A percentile compares a stretch with the other conserved stretches of the same genome.
phyloP scores from a whole-genome alignment of 2,888 invertebrate species.

The Drosophila aldrichi region DNA sequence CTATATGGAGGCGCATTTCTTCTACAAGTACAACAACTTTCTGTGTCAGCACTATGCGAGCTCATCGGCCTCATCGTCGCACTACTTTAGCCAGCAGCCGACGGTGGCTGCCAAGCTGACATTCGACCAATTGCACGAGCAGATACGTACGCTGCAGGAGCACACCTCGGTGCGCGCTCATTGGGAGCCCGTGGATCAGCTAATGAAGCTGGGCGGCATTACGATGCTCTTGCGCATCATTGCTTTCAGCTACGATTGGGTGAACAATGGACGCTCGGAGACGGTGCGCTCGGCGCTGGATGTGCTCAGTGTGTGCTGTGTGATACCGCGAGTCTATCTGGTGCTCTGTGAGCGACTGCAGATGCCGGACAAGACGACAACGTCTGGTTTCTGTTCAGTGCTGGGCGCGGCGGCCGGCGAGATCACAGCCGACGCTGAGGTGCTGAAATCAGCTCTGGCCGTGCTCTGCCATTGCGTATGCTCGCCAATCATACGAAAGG shows the following conservation, averaged over 20 bases:
- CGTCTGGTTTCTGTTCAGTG: slow-evolving; percentile 93
- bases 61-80: slow-evolving; percentile 76
- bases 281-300: slow-evolving; percentile 93
- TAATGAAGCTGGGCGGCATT: slow-evolving; percentile 93
- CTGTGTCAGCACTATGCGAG: slow-evolving; percentile 87
- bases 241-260: slow-evolving; percentile 96
- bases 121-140: slow-evolving; percentile 93
- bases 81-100: slow-evolving; percentile 83
- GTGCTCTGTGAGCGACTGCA: slow-evolving; percentile 91
- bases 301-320: slow-evolving; percentile 95
- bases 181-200: slow-evolving; percentile 96
- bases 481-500: slow-evolving; percentile 90
- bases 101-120: slow-evolving; percentile 88
- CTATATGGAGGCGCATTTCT: slow-evolving; percentile 96
- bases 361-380: slow-evolving; percentile 91
- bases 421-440: slow-evolving; percentile 95
- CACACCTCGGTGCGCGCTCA: slow-evolving; percentile 90
- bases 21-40: slow-evolving; percentile 91
- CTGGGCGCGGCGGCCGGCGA: slow-evolving; percentile 96
- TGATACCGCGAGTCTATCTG: slow-evolving; percentile 92
- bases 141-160: slow-evolving; percentile 92
- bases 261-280: slow-evolving; percentile 90
- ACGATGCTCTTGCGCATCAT: slow-evolving; percentile 93
- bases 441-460: slow-evolving; percentile 95
- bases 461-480: slow-evolving; percentile 97